Evolutionary conservation across 2,113 vertebrate species (phyloP).

Genomic region (Zosterops pallidus): DNA sequence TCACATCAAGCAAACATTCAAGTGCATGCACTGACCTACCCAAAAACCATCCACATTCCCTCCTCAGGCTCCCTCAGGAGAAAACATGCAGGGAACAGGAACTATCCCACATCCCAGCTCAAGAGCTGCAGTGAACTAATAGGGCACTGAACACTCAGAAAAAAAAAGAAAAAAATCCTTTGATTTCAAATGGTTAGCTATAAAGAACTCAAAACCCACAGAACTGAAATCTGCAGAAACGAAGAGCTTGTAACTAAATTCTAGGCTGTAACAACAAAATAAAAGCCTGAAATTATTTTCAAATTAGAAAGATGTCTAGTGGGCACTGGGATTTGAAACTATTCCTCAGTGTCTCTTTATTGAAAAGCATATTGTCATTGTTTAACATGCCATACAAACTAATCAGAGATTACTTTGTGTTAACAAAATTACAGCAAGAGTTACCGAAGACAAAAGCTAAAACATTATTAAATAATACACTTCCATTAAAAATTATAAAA

Average conservation of each 20-base stretch:
- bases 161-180: neutral
- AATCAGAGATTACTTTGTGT: neutral
- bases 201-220: neutral
- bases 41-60: neutral
- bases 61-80: neutral
- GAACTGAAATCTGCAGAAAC: neutral
- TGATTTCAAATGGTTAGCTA: neutral
- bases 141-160: neutral
- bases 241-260: neutral
- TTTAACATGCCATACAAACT: neutral
- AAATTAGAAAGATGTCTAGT: neutral
- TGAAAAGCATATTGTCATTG: neutral
- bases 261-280: neutral
- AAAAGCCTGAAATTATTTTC: neutral
- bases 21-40: neutral
- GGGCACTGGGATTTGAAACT: neutral
- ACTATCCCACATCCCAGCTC: neutral
- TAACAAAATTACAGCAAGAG: neutral
- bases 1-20: neutral
- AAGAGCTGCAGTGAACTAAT: neutral
- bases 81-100: fast-evolving
- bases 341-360: neutral
- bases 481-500: conserved; percentile 31
- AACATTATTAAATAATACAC: conserved; percentile 1
- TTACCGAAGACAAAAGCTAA: neutral